Conservation (phyloP, 2,888 invertebrate species). For the Drosophila helvetica region DNA sequence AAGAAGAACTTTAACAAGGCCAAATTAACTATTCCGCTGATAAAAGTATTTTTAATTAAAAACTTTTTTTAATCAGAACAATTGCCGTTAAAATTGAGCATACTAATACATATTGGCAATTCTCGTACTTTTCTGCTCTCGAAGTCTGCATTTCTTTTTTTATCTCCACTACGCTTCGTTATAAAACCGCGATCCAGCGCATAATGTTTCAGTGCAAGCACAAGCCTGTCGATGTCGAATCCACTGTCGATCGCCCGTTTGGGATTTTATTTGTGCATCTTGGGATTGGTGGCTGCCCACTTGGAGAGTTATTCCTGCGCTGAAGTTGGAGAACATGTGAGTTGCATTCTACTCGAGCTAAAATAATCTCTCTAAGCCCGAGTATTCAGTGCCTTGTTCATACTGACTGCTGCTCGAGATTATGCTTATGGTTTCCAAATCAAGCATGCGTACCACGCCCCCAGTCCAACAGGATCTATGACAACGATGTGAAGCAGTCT, state of each 20-base stretch:
- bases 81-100: too few relatives aligned
- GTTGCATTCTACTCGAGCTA: slow-evolving; percentile 15
- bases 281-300: slow-evolving; percentile 30
- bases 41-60: too few relatives aligned
- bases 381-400: slow-evolving; percentile 78
- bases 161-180: slow-evolving; percentile 11
- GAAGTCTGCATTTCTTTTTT: background rate
- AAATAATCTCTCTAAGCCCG: background rate
- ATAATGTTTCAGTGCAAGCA: slow-evolving; percentile 49
- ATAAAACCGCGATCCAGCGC: slow-evolving; percentile 30
- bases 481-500: background rate
- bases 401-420: slow-evolving; percentile 82
- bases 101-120: too few relatives aligned
- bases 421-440: too few relatives aligned
- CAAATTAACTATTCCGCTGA: too few relatives aligned
- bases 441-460: too few relatives aligned
- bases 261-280: slow-evolving; percentile 35
- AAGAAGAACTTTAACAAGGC: too few relatives aligned
- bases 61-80: too few relatives aligned
- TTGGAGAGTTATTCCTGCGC: too few relatives aligned
- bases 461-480: background rate
- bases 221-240: slow-evolving; percentile 50
- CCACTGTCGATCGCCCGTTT: slow-evolving; percentile 16
- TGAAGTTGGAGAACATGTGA: slow-evolving; percentile 56
- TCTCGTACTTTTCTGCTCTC: background rate